Percentiles rank a stretch among this genome's conserved stretches.
Conservation (phyloP, 2,888 invertebrate genomes). For the Hecatera dysodea region DNA sequence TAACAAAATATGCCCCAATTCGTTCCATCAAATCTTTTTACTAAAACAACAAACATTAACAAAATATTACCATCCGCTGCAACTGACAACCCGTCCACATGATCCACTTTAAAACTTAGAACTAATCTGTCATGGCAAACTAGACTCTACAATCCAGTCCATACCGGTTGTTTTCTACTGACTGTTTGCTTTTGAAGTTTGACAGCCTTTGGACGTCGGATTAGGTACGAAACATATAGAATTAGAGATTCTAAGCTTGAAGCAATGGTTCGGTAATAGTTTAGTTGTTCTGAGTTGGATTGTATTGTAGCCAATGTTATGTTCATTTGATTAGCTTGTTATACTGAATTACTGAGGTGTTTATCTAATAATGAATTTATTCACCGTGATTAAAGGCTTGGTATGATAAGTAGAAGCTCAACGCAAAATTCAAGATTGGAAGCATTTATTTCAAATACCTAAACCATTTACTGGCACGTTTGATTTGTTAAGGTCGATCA, state of each 20-base stretch:
- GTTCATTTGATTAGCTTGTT: slow-evolving; percentile 18
- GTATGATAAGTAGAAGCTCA: too few species aligned
- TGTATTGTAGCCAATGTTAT: slow-evolving; percentile 15
- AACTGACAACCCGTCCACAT: slow-evolving; percentile 48
- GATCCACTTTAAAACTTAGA: slow-evolving; percentile 62
- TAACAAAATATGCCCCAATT: too few species aligned
- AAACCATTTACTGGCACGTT: too few species aligned
- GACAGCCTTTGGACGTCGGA: slow-evolving; percentile 63
- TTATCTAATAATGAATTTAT: background rate
- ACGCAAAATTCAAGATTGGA: too few species aligned
- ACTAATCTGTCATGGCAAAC: slow-evolving; percentile 48
- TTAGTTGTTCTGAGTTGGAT: slow-evolving; percentile 32
- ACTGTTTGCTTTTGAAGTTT: slow-evolving; percentile 61
- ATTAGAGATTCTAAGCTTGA: slow-evolving; percentile 52
- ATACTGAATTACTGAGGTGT: slow-evolving; percentile 2
- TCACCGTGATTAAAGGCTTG: background rate
- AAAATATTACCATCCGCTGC: slow-evolving; percentile 21
- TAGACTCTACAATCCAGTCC: slow-evolving; percentile 15
- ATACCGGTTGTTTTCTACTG: slow-evolving; percentile 43
- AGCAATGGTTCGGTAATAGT: slow-evolving; percentile 51
- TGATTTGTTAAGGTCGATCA: too few species aligned
- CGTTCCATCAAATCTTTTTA: background rate
- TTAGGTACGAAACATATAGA: slow-evolving; percentile 58
- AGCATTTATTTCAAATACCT: too few species aligned
- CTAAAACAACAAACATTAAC: background rate